A percentile compares a stretch with the other conserved stretches of the same genome.
Conservation (phyloP, 2,797 vertebrate genomes). For the Staurois parvus region DNA sequence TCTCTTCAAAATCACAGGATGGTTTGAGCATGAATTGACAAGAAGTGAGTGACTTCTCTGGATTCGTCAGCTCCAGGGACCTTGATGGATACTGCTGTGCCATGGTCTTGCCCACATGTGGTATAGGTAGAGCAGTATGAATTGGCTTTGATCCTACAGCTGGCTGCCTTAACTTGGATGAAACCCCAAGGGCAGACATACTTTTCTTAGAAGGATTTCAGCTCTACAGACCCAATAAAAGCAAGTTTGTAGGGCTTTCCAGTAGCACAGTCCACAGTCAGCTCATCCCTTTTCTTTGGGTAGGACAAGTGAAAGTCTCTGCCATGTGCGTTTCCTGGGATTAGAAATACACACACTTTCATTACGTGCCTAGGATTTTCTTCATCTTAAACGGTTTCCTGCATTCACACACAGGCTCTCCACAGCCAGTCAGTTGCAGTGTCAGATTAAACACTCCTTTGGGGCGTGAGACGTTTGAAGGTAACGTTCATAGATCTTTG, state of each 20-base stretch:
- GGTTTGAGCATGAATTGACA: constrained; percentile 88
- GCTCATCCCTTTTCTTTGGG: constrained; percentile 72
- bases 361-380: constrained; percentile 68
- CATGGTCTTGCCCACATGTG: constrained; percentile 77
- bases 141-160: constrained; percentile 88
- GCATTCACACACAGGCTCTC: constrained; percentile 67
- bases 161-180: constrained; percentile 92
- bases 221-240: constrained; percentile 33
- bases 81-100: constrained; percentile 80
- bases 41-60: constrained; percentile 75
- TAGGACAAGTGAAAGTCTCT: constrained; percentile 76
- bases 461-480: constrained; percentile 85
- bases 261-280: constrained; percentile 73
- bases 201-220: constrained; percentile 71
- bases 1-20: constrained; percentile 81
- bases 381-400: constrained; percentile 67
- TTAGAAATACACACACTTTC: constrained; percentile 67
- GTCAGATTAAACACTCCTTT: constrained; percentile 84
- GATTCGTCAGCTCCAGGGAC: constrained; percentile 79
- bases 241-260: neutral
- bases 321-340: constrained; percentile 68
- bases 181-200: constrained; percentile 96
- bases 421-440: constrained; percentile 77
- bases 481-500: constrained; percentile 78
- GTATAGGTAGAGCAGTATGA: constrained; percentile 90